These are phyloP conservation scores for Cariama cristata DNA, from an alignment of 2,113 vertebrate species.

Conservation along the genomic window DNA sequence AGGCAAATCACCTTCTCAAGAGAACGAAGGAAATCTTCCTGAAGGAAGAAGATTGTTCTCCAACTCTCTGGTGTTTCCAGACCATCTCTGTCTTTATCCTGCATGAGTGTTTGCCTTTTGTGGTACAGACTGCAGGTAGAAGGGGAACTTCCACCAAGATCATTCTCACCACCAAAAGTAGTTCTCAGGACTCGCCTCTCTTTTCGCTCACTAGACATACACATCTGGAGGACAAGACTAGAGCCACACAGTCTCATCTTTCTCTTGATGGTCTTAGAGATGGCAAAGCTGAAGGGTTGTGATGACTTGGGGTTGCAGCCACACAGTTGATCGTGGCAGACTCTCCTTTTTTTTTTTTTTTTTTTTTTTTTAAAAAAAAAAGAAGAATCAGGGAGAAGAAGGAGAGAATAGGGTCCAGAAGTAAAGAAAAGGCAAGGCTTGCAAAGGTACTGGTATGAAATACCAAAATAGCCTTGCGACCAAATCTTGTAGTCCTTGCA, in stretches of 20 bases:
- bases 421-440: neutral
- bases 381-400: neutral
- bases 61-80: neutral
- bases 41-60: neutral
- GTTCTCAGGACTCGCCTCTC: neutral
- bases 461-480: neutral
- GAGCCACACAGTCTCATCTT: neutral
- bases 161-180: neutral
- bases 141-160: neutral
- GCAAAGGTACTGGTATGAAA: neutral
- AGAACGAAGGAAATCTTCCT: neutral
- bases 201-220: neutral
- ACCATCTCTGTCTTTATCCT: neutral
- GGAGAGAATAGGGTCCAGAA: neutral
- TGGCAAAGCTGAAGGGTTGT: neutral
- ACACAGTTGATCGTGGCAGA: neutral
- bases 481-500: neutral
- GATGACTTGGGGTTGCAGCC: neutral
- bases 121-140: neutral
- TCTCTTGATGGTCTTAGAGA: neutral
- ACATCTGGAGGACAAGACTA: neutral
- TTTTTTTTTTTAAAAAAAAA: neutral
- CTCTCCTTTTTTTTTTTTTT: no score
- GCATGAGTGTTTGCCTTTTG: neutral
- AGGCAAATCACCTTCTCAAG: neutral